A percentile compares a stretch with the other conserved stretches of the same genome.
Evolutionary conservation across 2,888 invertebrate species (phyloP).

Genomic region (Lithophane ornitopus): DNA sequence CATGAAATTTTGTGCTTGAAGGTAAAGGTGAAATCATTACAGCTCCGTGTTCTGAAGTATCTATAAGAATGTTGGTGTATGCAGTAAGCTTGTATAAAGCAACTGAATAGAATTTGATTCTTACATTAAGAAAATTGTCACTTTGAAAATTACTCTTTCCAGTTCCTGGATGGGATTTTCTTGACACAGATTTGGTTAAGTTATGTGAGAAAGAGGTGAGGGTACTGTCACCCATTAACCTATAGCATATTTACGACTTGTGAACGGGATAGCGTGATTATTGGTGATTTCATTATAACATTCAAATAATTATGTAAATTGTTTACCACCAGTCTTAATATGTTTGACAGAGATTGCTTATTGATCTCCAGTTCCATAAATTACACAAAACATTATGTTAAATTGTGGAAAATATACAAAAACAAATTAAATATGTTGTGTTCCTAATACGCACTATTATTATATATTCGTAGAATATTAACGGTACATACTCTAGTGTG

Average conservation of each 20-base stretch:
- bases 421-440: conserved; percentile 31
- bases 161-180: conserved; percentile 14
- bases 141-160: not conserved
- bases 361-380: conserved; percentile 47
- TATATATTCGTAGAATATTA: conserved; percentile 33
- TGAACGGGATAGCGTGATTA: conserved; percentile 51
- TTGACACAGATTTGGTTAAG: conserved; percentile 2
- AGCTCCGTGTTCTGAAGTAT: not conserved
- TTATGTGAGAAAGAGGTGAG: conserved; percentile 16
- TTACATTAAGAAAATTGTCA: not conserved
- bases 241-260: conserved; percentile 48
- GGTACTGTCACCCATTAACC: conserved; percentile 43
- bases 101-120: not conserved
- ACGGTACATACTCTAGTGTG: conserved; percentile 45
- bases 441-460: conserved; percentile 20
- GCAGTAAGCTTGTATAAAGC: not conserved
- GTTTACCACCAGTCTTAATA: conserved; percentile 28
- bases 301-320: conserved; percentile 61
- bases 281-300: conserved; percentile 54
- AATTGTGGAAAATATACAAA: conserved; percentile 35
- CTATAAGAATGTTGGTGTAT: not conserved
- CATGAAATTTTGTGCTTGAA: not conserved
- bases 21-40: not conserved
- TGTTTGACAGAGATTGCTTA: conserved; percentile 51
- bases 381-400: conserved; percentile 35